Evolutionary conservation across 2,888 invertebrate genomes (phyloP).

Genomic region (Diarsia rubi): DNA sequence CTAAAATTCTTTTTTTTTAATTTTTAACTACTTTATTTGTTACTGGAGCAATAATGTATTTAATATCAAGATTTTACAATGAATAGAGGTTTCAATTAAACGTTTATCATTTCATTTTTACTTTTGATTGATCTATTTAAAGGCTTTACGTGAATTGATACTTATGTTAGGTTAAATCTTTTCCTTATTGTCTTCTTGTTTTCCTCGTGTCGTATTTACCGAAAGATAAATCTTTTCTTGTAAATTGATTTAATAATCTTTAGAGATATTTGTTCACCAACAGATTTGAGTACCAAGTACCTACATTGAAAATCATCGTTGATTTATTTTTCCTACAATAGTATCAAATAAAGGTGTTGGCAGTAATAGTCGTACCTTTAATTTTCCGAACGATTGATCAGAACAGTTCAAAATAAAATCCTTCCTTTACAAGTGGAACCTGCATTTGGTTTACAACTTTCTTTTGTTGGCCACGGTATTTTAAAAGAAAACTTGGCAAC

Average conservation of each 20-base stretch:
- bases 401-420: background rate
- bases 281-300: background rate
- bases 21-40: too few relatives aligned
- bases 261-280: background rate
- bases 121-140: background rate
- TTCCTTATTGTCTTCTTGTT: background rate
- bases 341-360: background rate
- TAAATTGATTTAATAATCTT: background rate
- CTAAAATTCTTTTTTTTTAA: too few relatives aligned
- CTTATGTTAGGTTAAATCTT: background rate
- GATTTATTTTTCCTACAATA: too few relatives aligned
- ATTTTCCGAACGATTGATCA: slow-evolving; percentile 34
- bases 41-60: background rate
- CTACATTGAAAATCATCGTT: background rate
- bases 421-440: slow-evolving; percentile 10
- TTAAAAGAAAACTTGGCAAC: slow-evolving; percentile 52
- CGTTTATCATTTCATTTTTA: background rate
- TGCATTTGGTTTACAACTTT: slow-evolving; percentile 23
- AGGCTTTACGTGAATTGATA: slow-evolving; percentile 2
- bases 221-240: background rate
- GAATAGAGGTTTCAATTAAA: background rate
- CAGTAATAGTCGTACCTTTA: background rate
- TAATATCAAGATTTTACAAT: background rate
- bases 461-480: slow-evolving; percentile 25
- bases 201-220: background rate